A percentile compares a stretch with the other conserved stretches of the same genome.
phyloP scores from a whole-genome alignment of 1,140 invertebrate species.

The Drosophila lacteicornis region DNA sequence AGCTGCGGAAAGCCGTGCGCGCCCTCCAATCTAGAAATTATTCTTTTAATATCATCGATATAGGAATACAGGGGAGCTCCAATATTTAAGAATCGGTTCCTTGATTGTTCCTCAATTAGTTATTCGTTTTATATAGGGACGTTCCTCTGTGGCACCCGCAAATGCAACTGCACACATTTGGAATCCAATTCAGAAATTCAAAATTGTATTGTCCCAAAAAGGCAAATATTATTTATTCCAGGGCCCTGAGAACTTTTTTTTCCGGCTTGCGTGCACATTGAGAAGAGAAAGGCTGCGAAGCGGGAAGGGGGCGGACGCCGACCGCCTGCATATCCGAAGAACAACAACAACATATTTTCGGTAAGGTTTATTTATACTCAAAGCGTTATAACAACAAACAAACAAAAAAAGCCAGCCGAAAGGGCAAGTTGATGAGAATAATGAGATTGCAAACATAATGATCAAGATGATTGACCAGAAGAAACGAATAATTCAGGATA shows the following conservation, averaged over 20 bases:
- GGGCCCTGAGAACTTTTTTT: slow-evolving; percentile 72
- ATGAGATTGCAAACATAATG: slow-evolving; percentile 30
- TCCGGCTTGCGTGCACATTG: slow-evolving; percentile 61
- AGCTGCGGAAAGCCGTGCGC: slow-evolving; percentile 54
- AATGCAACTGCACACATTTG: slow-evolving; percentile 69
- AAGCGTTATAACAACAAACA: slow-evolving; percentile 73
- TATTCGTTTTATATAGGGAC: neutral
- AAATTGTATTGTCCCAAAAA: slow-evolving; percentile 57
- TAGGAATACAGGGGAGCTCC: neutral
- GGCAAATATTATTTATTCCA: slow-evolving; percentile 57
- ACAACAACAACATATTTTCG: slow-evolving; percentile 47
- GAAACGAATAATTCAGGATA: neutral
- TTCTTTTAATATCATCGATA: slow-evolving; percentile 29
- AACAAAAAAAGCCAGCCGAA: slow-evolving; percentile 10
- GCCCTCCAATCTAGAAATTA: neutral
- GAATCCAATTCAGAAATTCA: slow-evolving; percentile 28
- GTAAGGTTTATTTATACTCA: slow-evolving; percentile 73
- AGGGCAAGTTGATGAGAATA: slow-evolving; percentile 66
- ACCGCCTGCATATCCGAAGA: slow-evolving; percentile 57
- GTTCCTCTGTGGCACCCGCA: neutral
- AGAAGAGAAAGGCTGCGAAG: neutral
- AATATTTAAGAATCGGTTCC: neutral
- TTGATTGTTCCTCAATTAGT: neutral
- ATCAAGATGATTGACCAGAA: slow-evolving; percentile 1
- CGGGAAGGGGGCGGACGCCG: slow-evolving; percentile 2